Evolutionary conservation across 2,113 vertebrate genomes (phyloP), one percentile per base, ranked within the genome.

Genomic region (Uropsilus gracilis): DNA sequence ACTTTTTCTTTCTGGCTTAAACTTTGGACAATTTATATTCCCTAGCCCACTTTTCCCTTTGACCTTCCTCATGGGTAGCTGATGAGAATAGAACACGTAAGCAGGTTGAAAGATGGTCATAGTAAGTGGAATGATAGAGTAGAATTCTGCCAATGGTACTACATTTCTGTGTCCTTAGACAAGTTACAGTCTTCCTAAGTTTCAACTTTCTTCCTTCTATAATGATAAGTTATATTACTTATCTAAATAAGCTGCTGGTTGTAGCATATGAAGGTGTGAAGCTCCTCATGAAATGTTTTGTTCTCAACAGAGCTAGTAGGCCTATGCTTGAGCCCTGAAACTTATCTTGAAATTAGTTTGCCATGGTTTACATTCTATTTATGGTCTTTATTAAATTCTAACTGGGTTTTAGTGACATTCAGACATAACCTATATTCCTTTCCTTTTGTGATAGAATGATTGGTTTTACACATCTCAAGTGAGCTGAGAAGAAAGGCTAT

Each of bases 301-400:
- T 44, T 76, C 86, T 80, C 57, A 10, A 10, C 63, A 50, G 39
- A 53, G 48, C 59, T 75, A 28, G 39, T 46, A 87, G 0, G 16
- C 17, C 61, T 59, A 42, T 37, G 68, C 39, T 57, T 75, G 30
- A 87, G 76, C 50, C n/a, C 66, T 71, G 50, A 71, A 71, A 88
- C 87, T 93, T 57, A 50, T 18, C 78, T 71, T 61, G 64, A 84
- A 96, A 66, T 91, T 76, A 71, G 78, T 86, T 72, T 55, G 18
- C 34, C 82, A 57, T 17, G 77, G 59, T 81, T 64, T 81, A 89
- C 72, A 64, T 37, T 80, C 42, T 61, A 57, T 53, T 71, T 92
- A 82, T 53, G 83, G 50, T 81, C 61, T 93, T 69, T 37, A 18
- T 91, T 95, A 93, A 76, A 93, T 71, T 96, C 50, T 57, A 91